A percentile compares a stretch with the other conserved stretches of the same genome.
phyloP scores from a whole-genome alignment of 92 coral and sea anemone genomes.

The Siderastrea siderea region DNA sequence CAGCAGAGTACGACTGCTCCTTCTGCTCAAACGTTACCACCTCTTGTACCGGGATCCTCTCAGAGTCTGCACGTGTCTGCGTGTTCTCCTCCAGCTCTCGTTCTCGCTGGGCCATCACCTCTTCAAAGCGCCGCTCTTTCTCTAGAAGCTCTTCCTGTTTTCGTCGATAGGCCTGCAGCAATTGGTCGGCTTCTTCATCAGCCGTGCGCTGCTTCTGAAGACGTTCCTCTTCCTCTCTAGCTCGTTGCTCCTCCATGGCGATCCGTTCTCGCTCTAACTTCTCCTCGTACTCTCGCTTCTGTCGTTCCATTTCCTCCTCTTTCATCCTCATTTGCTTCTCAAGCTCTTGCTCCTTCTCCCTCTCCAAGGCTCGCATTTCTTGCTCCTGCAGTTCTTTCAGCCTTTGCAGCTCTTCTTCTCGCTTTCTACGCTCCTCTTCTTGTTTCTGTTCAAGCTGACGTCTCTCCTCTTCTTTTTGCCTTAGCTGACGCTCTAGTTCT shows the following conservation, averaged over 20 bases:
- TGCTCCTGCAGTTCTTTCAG: conserved; percentile 49
- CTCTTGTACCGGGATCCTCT: conserved; percentile 47
- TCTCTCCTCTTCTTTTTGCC: conserved; percentile 78
- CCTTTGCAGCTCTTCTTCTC: conserved; percentile 71
- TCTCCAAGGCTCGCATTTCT: conserved; percentile 61
- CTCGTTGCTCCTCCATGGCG: conserved; percentile 71
- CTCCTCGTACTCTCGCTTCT: conserved; percentile 77
- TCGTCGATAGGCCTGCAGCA: conserved; percentile 92
- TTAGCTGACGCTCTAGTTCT: conserved; percentile 82
- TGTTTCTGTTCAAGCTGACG: conserved; percentile 66
- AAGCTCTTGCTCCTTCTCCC: conserved; percentile 77
- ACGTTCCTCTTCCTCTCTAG: conserved; percentile 77
- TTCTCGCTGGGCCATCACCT: conserved; percentile 88
- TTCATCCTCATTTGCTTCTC: conserved; percentile 86
- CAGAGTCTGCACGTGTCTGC: conserved; percentile 47
- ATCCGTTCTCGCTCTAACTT: conserved; percentile 73
- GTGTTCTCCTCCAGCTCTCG: conserved; percentile 86
- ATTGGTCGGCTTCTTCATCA: conserved; percentile 90
- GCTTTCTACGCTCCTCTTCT: conserved; percentile 73
- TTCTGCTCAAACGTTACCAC: conserved; percentile 27
- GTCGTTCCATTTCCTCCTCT: conserved; percentile 85
- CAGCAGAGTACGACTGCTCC: conserved; percentile 20
- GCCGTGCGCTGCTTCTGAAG: conserved; percentile 70
- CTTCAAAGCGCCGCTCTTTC: conserved; percentile 92
- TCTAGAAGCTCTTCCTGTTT: conserved; percentile 94